These are phyloP conservation scores for Orthosia cruda DNA, from an alignment of 2,888 invertebrate species.

Conservation along the genomic window DNA sequence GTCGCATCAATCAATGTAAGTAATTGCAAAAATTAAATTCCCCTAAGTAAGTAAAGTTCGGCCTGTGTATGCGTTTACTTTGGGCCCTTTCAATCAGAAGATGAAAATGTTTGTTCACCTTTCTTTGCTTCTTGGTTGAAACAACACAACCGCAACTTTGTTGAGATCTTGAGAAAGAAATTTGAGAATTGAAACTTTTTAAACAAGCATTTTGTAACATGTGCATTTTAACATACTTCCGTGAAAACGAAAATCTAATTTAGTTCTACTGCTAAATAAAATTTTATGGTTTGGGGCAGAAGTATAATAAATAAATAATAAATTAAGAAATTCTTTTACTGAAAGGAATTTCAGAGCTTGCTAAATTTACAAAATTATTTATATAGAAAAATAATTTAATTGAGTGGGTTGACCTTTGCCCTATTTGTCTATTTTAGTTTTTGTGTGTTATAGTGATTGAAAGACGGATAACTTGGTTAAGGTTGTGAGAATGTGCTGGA, in stretches of 20 bases:
- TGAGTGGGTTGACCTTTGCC: not conserved
- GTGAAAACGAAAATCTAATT: slow-evolving; percentile 4
- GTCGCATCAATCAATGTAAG: slow-evolving; percentile 77
- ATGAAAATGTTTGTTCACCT: slow-evolving; percentile 47
- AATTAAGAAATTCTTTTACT: not conserved
- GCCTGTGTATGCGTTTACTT: slow-evolving; percentile 47
- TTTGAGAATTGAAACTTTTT: slow-evolving; percentile 9
- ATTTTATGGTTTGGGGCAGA: not conserved
- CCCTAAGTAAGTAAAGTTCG: slow-evolving; percentile 39
- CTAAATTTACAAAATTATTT: not conserved
- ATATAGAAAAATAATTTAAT: not conserved
- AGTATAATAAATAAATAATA: not conserved
- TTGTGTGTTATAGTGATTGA: too few species aligned
- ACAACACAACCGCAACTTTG: slow-evolving; percentile 23
- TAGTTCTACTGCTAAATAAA: not conserved
- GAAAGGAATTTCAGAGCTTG: too few species aligned
- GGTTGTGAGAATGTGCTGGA: too few species aligned
- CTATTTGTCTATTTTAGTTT: too few species aligned
- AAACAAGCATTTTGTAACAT: not conserved
- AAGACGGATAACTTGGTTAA: too few species aligned
- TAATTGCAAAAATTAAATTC: slow-evolving; percentile 75
- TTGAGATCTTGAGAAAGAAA: not conserved
- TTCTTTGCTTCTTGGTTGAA: slow-evolving; percentile 5
- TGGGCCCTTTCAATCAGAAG: slow-evolving; percentile 60
- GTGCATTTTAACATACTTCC: not conserved